phyloP scores from a whole-genome alignment of 1,140 invertebrate species.

The Adoxophyes honmai region DNA sequence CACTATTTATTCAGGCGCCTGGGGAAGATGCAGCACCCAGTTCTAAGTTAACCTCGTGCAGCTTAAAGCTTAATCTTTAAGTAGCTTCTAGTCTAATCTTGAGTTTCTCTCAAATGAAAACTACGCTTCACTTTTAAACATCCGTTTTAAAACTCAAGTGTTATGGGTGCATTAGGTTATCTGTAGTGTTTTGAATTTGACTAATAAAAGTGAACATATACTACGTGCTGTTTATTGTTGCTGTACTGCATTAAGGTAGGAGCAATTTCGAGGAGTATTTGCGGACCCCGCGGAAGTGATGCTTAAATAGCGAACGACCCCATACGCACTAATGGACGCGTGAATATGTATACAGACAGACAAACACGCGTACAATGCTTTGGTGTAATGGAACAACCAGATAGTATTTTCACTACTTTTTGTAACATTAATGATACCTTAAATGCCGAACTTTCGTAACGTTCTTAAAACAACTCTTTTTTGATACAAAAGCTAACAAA shows the following conservation, averaged over 20 bases:
- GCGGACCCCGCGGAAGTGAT: conserved; percentile 6
- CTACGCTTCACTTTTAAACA: background rate
- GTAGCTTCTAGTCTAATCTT: conserved; percentile 8
- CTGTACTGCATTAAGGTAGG: background rate
- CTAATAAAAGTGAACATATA: background rate
- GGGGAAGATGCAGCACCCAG: conserved; percentile 5
- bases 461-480: no score
- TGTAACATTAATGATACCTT: no score
- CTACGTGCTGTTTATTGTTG: background rate
- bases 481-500: no score
- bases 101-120: background rate
- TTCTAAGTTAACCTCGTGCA: conserved; percentile 8
- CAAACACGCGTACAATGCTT: background rate
- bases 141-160: background rate
- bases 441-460: no score
- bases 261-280: conserved; percentile 6
- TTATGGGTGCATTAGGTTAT: no score
- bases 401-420: no score
- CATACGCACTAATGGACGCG: background rate
- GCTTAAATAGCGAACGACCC: conserved; percentile 3
- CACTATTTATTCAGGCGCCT: conserved; percentile 15
- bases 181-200: background rate
- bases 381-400: no score
- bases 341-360: background rate
- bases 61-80: conserved; percentile 8